phyloP scores from a whole-genome alignment of 2,113 vertebrate species.

The Rhea americana region DNA sequence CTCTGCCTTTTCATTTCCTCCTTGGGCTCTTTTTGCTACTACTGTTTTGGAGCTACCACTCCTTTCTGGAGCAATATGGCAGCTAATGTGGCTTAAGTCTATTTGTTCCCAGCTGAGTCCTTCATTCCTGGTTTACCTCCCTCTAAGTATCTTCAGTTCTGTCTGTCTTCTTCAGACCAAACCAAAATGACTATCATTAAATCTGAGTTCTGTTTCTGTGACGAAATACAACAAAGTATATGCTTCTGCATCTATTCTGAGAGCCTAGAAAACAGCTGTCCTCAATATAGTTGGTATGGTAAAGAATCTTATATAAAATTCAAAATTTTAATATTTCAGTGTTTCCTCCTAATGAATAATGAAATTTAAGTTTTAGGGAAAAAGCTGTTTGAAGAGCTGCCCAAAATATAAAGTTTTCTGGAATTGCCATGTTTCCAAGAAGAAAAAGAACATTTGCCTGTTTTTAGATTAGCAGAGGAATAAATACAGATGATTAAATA shows the following conservation, averaged over 20 bases:
- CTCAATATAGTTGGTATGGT: background rate
- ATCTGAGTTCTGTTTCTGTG: background rate
- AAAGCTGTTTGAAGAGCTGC: conserved; percentile 20
- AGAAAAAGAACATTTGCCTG: conserved; percentile 60
- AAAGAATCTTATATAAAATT: conserved; percentile 1
- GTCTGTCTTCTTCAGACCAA: background rate
- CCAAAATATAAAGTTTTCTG: conserved; percentile 52
- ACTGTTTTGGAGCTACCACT: background rate
- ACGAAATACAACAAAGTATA: background rate
- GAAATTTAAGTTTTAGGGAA: conserved; percentile 11
- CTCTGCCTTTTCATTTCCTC: background rate
- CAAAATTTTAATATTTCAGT: background rate
- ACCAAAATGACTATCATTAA: background rate
- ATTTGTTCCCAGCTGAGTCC: background rate
- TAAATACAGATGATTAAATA: conserved; percentile 68
- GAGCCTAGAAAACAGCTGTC: background rate
- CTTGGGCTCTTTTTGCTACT: background rate
- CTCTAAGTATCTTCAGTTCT: background rate
- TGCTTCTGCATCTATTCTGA: background rate
- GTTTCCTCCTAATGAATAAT: background rate
- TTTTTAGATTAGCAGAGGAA: conserved; percentile 66
- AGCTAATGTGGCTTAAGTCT: background rate
- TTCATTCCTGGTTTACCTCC: background rate
- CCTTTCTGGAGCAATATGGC: background rate
- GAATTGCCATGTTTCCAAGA: conserved; percentile 55